These are phyloP conservation scores for Betta splendens DNA, from an alignment of 2,797 vertebrate genomes.

Conservation along the genomic window DNA sequence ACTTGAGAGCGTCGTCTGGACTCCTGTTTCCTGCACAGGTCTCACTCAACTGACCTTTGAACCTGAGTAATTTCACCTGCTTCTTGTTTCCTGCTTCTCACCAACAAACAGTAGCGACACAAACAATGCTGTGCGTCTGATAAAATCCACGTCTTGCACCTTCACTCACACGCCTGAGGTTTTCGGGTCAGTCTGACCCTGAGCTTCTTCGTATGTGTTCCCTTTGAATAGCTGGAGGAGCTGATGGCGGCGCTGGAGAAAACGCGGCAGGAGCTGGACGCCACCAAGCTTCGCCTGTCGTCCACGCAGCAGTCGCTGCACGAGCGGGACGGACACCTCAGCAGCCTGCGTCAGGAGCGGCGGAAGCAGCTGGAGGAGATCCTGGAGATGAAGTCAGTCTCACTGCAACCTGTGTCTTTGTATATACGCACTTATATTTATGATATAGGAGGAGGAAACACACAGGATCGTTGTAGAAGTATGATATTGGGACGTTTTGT, in stretches of 20 bases:
- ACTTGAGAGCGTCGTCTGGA: slow-evolving; percentile 54
- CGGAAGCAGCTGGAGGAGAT: slow-evolving; percentile 96
- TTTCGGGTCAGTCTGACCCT: slow-evolving; percentile 7
- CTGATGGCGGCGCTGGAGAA: slow-evolving; percentile 93
- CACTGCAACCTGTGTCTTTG: background rate
- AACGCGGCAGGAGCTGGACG: slow-evolving; percentile 92
- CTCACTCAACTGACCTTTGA: slow-evolving; percentile 55
- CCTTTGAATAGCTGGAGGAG: slow-evolving; percentile 86
- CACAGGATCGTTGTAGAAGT: too few species aligned
- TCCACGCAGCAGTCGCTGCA: slow-evolving; percentile 93
- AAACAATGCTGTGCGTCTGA: slow-evolving; percentile 15
- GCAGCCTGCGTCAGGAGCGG: slow-evolving; percentile 87
- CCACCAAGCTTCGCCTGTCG: slow-evolving; percentile 90
- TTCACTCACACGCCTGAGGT: background rate
- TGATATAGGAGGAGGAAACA: too few species aligned
- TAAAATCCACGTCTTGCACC: slow-evolving; percentile 1
- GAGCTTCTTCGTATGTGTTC: slow-evolving; percentile 28
- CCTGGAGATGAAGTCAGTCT: slow-evolving; percentile 96
- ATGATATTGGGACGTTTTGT: too few species aligned
- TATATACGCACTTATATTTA: background rate
- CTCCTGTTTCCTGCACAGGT: slow-evolving; percentile 39
- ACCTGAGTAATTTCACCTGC: slow-evolving; percentile 51
- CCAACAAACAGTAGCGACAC: background rate
- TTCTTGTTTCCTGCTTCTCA: slow-evolving; percentile 52
- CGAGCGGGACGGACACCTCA: slow-evolving; percentile 91